Percentiles rank a stretch among this genome's conserved stretches.
Conservation (phyloP, 2,888 invertebrate genomes). For the Ochropacha duplaris region DNA sequence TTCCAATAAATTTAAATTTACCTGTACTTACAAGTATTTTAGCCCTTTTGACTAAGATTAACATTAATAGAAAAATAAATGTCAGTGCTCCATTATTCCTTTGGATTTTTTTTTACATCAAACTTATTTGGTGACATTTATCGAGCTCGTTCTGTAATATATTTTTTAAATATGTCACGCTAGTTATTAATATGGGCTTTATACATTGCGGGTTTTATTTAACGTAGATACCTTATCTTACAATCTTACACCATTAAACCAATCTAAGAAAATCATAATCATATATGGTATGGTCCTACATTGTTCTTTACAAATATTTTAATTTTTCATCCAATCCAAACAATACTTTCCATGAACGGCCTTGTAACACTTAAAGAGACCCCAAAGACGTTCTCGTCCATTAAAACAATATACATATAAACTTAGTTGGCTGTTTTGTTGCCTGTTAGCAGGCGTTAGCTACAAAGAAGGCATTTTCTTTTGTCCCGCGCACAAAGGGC, state of each 20-base stretch:
- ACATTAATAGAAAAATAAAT: too few relatives aligned
- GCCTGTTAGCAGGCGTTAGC: slow-evolving; percentile 23
- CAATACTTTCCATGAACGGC: slow-evolving; percentile 10
- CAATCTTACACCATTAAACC: background rate
- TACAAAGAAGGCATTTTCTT: slow-evolving; percentile 65
- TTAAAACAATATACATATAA: slow-evolving; percentile 34
- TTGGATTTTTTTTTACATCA: too few relatives aligned
- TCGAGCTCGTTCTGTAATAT: too few relatives aligned
- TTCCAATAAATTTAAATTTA: too few relatives aligned
- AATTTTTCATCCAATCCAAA: background rate
- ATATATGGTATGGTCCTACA: background rate
- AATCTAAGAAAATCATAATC: background rate
- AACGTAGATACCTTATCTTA: background rate
- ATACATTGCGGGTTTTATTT: too few relatives aligned
- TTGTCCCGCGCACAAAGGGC: slow-evolving; percentile 62
- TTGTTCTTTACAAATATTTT: background rate
- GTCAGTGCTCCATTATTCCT: too few relatives aligned
- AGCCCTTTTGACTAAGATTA: too few relatives aligned
- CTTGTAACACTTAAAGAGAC: slow-evolving; percentile 33
- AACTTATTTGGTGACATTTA: too few relatives aligned
- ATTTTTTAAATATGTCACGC: too few relatives aligned
- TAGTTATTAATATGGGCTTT: too few relatives aligned
- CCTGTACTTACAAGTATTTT: too few relatives aligned
- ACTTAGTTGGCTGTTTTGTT: slow-evolving; percentile 36
- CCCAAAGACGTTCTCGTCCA: slow-evolving; percentile 31